Evolutionary conservation across 2,113 vertebrate species (phyloP), one percentile per base, ranked within the genome.

Genomic region (Myxocyprinus asiaticus): DNA sequence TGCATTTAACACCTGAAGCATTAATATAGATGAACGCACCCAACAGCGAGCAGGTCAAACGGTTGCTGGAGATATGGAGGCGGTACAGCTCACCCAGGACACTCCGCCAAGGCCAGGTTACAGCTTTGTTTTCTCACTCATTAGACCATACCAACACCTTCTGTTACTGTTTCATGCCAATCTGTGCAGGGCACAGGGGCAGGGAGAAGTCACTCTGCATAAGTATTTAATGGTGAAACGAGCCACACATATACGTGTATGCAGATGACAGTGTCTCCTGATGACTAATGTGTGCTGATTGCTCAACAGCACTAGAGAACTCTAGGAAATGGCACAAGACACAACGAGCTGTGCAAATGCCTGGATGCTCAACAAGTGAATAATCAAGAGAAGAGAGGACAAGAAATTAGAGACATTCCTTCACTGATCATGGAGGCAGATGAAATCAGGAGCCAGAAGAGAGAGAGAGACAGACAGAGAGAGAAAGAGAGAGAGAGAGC

Each of bases 321-420:
- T 70, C 80, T 76, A 66, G 42, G 50, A 61, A 77, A 77, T 65
- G n/a, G 65, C 55, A 33, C 48, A 11, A 45, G 66, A 71, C 69
- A 64, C 61, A 12, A 55, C 33, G 44, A 62, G 58, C 86, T 80
- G 68, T 71, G 87, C 81, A 87, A 82, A 89, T 86, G 85, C 87
- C 86, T 86, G 90, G 87, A 86, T 86, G 83, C 86, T 88, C 86
- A 86, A 87, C 87, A 89, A 91, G 90, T 89, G 87, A 89, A 89
- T 87, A 92, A 91, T 92, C 90, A 91, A 85, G 79, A 76, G 85
- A 82, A 88, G 89, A 90, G 88, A 87, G 86, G 76, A 81, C 76
- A 78, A 84, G 86, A 91, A 90, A 89, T 89, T 85, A 88, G 85
- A 86, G 87, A 86, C 84, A 88, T 85, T 85, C 83, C 84, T 78